Evolutionary conservation across 2,113 vertebrate genomes (phyloP).

Genomic region (Origma solitaria): DNA sequence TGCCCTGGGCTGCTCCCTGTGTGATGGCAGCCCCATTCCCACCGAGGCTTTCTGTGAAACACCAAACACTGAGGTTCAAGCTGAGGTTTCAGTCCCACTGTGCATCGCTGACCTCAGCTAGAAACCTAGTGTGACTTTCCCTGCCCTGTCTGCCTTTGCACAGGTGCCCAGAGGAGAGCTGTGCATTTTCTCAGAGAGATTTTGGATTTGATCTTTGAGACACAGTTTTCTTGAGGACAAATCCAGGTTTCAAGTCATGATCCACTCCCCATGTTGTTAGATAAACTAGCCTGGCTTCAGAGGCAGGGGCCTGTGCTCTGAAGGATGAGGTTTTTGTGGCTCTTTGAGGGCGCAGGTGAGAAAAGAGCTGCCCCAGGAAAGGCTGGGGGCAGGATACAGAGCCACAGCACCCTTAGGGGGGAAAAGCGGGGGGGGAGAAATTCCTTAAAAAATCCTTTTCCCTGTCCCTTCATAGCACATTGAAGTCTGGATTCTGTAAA

Average conservation of each 20-base stretch:
- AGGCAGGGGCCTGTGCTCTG: not conserved
- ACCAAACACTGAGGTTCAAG: accelerated
- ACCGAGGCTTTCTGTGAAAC: no score
- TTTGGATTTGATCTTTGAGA: not conserved
- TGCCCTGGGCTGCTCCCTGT: not conserved
- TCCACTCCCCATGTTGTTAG: not conserved
- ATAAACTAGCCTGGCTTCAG: not conserved
- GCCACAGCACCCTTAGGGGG: not conserved
- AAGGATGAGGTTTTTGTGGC: not conserved
- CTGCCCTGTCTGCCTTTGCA: not conserved
- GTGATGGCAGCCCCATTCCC: not conserved
- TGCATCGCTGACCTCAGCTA: no score
- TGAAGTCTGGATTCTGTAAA: constrained; percentile 5
- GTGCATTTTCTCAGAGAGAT: accelerated
- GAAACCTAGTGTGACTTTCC: not conserved
- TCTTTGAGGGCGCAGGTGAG: not conserved
- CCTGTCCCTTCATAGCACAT: not conserved
- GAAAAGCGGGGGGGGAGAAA: not conserved
- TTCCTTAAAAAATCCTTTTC: not conserved
- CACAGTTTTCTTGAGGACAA: not conserved
- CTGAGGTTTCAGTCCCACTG: not conserved
- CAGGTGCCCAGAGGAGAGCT: not conserved
- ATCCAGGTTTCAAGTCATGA: not conserved
- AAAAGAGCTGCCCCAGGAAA: not conserved
- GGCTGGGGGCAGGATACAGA: not conserved